These are phyloP conservation scores for Halcyon malimbica DNA, from an alignment of 2,113 vertebrate genomes.

Conservation along the genomic window DNA sequence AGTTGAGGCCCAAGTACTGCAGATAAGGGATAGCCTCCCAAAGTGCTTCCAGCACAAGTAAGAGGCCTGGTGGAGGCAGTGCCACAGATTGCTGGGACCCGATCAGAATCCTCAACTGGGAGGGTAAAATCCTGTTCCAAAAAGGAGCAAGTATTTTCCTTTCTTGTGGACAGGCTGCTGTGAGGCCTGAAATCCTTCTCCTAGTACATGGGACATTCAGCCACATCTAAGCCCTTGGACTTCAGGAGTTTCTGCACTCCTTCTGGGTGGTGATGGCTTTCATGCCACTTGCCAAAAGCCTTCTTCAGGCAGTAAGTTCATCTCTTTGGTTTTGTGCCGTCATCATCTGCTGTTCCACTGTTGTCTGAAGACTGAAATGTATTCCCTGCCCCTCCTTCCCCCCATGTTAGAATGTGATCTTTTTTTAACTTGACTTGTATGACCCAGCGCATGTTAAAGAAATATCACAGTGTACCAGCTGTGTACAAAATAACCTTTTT, in stretches of 20 bases:
- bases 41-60: conserved; percentile 26
- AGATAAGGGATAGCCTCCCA: neutral
- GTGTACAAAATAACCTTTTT: conserved; percentile 67
- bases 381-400: neutral
- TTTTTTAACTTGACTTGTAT: conserved; percentile 57
- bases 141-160: conserved; percentile 31
- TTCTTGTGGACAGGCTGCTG: neutral
- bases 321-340: conserved; percentile 64
- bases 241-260: neutral
- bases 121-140: conserved; percentile 9
- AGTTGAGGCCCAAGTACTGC: neutral
- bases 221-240: neutral
- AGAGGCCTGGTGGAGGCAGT: neutral
- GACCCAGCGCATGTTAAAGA: conserved; percentile 70
- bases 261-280: conserved; percentile 18
- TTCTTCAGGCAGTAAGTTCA: conserved; percentile 32
- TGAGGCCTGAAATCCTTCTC: conserved; percentile 20
- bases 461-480: conserved; percentile 61
- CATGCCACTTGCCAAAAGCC: conserved; percentile 38
- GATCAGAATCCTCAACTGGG: neutral
- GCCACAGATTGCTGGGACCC: neutral
- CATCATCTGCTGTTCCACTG: conserved; percentile 5
- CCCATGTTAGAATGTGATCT: conserved; percentile 52
- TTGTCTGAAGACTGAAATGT: conserved; percentile 64
- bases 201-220: neutral